Evolutionary conservation across 2,797 vertebrate species (phyloP).

Genomic region (Garrulus glandarius): DNA sequence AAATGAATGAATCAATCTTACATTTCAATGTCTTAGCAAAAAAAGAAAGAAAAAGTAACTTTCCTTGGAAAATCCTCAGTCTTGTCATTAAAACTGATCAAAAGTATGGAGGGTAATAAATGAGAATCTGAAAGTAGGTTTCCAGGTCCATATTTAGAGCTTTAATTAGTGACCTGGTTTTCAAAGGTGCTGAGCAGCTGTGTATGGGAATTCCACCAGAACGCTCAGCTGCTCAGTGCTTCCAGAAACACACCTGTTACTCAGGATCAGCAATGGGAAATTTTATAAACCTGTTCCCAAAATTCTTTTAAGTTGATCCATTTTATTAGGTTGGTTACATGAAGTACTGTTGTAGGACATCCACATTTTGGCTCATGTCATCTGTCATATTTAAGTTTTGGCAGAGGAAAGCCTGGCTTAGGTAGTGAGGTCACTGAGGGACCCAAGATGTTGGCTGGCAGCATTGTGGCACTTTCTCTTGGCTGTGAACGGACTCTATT

Average conservation of each 20-base stretch:
- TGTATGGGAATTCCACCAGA: neutral
- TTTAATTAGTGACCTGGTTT: neutral
- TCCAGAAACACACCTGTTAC: neutral
- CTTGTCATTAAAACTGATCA: neutral
- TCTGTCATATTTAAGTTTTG: neutral
- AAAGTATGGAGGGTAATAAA: neutral
- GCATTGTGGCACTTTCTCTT: neutral
- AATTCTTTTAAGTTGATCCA: neutral
- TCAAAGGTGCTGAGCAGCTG: neutral
- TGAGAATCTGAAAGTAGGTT: neutral
- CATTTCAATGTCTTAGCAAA: neutral
- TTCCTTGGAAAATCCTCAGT: neutral
- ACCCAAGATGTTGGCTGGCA: neutral
- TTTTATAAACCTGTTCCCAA: neutral
- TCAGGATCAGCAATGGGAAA: neutral
- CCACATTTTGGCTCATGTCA: neutral
- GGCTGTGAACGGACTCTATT: neutral
- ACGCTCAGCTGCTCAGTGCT: fast-evolving
- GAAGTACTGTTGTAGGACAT: neutral
- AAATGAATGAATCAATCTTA: neutral
- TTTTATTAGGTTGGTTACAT: neutral
- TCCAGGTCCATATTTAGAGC: neutral
- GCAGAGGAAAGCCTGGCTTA: neutral
- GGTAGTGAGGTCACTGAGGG: neutral
- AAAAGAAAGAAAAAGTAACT: neutral